Evolutionary conservation across 2,797 vertebrate genomes (phyloP).

Genomic region (Microctenopoma steveboyesi): DNA sequence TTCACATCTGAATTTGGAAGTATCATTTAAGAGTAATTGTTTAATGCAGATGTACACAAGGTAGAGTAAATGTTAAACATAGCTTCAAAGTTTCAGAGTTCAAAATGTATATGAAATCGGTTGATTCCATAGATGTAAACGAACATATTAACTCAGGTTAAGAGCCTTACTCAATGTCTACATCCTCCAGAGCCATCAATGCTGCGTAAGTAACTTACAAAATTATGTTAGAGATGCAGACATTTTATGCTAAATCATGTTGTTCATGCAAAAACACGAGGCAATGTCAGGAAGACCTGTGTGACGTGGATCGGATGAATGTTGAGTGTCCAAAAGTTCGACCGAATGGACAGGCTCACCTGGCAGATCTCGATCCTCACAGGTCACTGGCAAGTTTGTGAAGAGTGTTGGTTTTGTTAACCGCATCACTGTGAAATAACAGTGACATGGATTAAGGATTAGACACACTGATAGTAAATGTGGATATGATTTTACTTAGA

Average conservation of each 20-base stretch:
- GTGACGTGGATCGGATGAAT: neutral
- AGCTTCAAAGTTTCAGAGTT: neutral
- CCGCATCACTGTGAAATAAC: constrained; percentile 90
- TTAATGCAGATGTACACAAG: constrained; percentile 10
- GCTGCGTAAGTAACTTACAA: no score
- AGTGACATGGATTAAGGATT: constrained; percentile 6
- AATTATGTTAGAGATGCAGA: no score
- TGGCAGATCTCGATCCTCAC: constrained; percentile 96
- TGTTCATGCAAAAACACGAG: neutral
- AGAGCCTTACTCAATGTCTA: no score
- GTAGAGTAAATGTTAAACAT: neutral
- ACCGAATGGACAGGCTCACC: constrained; percentile 77
- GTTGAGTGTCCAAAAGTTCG: no score
- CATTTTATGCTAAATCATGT: no score
- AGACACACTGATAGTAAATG: neutral
- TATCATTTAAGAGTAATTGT: neutral
- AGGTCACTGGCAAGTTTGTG: constrained; percentile 97
- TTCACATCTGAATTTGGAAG: constrained; percentile 26
- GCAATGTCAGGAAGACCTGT: neutral
- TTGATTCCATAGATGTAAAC: neutral
- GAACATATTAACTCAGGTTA: no score
- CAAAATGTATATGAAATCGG: neutral
- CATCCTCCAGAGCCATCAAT: no score
- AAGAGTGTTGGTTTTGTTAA: constrained; percentile 98
- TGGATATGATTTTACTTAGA: neutral